Evolutionary conservation across 2,113 vertebrate species (phyloP).

Genomic region (Apteryx owenii): DNA sequence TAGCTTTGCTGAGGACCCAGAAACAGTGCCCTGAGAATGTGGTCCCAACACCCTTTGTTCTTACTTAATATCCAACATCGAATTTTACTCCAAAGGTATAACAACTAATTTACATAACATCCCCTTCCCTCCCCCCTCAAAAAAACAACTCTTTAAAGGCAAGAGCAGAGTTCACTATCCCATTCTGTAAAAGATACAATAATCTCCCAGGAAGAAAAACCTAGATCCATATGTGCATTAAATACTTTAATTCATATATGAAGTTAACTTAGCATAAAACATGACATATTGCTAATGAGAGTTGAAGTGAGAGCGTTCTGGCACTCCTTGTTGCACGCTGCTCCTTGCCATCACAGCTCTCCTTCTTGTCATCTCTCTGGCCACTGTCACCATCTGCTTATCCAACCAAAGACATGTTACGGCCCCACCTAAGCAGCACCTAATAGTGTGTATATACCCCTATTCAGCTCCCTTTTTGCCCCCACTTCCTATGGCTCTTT

Average conservation of each 20-base stretch:
- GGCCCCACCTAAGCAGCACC: neutral
- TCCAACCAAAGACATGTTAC: neutral
- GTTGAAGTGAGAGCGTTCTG: accelerated
- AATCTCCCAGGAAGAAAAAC: neutral
- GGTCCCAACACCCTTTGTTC: neutral
- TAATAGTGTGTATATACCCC: accelerated
- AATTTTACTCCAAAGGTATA: neutral
- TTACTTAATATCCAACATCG: neutral
- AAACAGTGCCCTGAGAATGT: neutral
- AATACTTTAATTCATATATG: neutral
- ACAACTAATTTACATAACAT: neutral
- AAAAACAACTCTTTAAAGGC: neutral
- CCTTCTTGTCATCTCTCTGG: neutral
- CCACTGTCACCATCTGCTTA: neutral
- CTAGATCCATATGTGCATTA: neutral
- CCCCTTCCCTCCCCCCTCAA: accelerated
- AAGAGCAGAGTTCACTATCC: neutral
- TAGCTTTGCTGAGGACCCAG: neutral
- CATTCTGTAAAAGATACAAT: neutral
- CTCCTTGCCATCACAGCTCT: neutral
- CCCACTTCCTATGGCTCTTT: neutral
- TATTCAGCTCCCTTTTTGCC: neutral
- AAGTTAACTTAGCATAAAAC: neutral
- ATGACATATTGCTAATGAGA: neutral
- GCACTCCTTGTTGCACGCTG: neutral